phyloP scores from a whole-genome alignment of 2,888 invertebrate species.

The Stenichneumon culpator region DNA sequence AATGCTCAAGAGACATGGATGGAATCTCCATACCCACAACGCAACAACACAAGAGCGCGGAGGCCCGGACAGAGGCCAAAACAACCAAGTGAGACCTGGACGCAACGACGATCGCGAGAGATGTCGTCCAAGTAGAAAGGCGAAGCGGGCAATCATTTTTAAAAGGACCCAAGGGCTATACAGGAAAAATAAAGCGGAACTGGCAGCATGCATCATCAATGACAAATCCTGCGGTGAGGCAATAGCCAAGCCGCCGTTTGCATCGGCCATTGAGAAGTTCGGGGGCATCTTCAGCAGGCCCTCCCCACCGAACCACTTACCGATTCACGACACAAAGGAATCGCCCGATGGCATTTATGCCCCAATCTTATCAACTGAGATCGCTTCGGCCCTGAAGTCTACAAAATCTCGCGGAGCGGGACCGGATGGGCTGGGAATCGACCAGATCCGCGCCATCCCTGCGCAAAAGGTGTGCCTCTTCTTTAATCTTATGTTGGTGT shows the following conservation, averaged over 20 bases:
- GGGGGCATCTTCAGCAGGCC: background rate
- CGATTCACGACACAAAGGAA: background rate
- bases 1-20: background rate
- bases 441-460: background rate
- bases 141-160: background rate
- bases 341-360: background rate
- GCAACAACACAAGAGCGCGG: background rate
- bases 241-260: background rate
- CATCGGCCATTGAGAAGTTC: background rate
- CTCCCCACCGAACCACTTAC: background rate
- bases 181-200: background rate
- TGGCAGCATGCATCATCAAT: constrained; percentile 4
- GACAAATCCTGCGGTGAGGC: background rate
- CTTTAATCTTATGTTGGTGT: constrained; percentile 13
- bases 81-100: background rate
- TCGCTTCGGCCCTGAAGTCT: background rate
- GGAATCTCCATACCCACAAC: background rate
- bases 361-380: background rate
- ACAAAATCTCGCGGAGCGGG: constrained; percentile 19
- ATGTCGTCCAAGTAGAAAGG: background rate
- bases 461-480: background rate
- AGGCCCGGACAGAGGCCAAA: background rate
- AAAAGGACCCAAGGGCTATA: constrained; percentile 6
- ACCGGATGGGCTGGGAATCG: constrained; percentile 10
- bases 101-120: no score